These are phyloP conservation scores for Lindbergichthys nudifrons DNA, from an alignment of 2,797 vertebrate genomes.

Conservation along the genomic window DNA sequence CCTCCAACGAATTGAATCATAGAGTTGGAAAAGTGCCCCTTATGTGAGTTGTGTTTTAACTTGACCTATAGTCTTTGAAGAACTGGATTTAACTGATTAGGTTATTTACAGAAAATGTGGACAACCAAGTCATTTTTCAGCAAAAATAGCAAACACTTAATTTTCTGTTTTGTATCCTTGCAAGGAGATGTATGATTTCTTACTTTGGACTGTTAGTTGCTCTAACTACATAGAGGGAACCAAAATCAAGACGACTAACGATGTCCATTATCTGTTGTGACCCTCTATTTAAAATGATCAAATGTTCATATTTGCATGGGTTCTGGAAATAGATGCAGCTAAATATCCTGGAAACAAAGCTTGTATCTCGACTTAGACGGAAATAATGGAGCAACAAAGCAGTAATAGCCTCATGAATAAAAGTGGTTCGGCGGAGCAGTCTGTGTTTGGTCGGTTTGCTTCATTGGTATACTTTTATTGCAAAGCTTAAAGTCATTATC, in stretches of 20 bases:
- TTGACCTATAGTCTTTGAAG: conserved; percentile 9
- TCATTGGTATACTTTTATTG: not conserved
- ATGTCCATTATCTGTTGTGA: not conserved
- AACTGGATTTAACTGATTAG: too few relatives aligned
- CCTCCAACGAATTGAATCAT: conserved; percentile 24
- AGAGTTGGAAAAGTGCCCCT: conserved; percentile 28
- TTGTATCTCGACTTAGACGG: not conserved
- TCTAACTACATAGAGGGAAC: not conserved
- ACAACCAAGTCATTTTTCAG: too few relatives aligned
- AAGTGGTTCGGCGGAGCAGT: not conserved
- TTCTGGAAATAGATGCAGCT: not conserved
- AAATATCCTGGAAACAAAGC: not conserved
- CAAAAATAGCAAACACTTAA: too few relatives aligned
- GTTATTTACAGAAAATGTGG: too few relatives aligned
- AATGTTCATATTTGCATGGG: not conserved
- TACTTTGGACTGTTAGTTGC: not conserved
- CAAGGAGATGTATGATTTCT: too few relatives aligned
- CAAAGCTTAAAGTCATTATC: not conserved
- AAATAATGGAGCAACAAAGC: not conserved
- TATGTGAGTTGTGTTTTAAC: conserved; percentile 21
- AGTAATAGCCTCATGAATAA: not conserved
- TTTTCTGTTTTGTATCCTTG: too few relatives aligned
- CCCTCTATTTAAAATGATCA: not conserved
- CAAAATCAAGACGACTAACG: not conserved
- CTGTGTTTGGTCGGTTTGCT: not conserved